A percentile compares a stretch with the other conserved stretches of the same genome.
These are phyloP conservation scores for Aplodontia rufa DNA, from an alignment of 2,113 vertebrate species.

Conservation along the genomic window DNA sequence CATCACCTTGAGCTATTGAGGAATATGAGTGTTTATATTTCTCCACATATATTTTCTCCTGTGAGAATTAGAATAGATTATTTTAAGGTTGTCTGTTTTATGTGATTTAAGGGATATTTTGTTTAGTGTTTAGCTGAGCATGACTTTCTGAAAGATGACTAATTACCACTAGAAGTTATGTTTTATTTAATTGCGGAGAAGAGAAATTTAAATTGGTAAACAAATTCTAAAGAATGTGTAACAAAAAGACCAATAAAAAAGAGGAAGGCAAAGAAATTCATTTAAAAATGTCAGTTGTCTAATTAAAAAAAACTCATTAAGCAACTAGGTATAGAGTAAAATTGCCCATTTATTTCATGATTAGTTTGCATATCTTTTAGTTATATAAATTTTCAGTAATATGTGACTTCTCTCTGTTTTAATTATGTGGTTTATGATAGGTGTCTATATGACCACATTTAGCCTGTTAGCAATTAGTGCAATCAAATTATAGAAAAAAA, in stretches of 20 bases:
- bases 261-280: background rate
- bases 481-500: background rate
- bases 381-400: background rate
- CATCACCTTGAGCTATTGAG: background rate
- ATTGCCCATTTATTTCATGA: background rate
- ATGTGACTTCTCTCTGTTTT: background rate
- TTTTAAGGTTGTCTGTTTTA: background rate
- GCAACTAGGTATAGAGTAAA: background rate
- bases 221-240: background rate
- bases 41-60: background rate
- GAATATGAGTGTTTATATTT: background rate
- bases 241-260: background rate
- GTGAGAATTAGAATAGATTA: background rate
- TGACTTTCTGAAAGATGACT: background rate
- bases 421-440: background rate
- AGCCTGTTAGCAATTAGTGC: background rate
- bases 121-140: constrained; percentile 6
- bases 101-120: background rate
- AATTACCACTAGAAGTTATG: background rate
- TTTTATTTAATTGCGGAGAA: background rate
- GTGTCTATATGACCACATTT: background rate
- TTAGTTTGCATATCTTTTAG: background rate
- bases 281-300: constrained; percentile 7
- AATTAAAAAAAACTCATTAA: constrained; percentile 56
- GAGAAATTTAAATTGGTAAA: background rate